Evolutionary conservation across 1,140 invertebrate species (phyloP).

Genomic region (Brachionus rotundiformis): DNA sequence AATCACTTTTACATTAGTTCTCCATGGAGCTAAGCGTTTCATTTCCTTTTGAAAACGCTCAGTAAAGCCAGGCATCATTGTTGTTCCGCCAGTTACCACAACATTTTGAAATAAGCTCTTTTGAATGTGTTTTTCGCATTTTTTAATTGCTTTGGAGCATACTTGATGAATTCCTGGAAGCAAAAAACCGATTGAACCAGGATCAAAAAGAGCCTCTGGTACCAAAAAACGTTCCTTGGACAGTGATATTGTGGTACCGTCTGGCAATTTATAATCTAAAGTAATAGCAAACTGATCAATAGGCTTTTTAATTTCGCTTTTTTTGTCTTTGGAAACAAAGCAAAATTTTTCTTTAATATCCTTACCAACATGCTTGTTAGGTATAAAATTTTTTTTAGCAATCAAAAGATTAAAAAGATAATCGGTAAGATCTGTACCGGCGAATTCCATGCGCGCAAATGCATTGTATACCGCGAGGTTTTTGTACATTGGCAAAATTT

Average conservation of each 20-base stretch:
- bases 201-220: constrained; percentile 89
- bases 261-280: constrained; percentile 68
- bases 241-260: constrained; percentile 79
- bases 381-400: neutral
- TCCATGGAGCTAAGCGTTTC: constrained; percentile 64
- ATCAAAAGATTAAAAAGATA: constrained; percentile 82
- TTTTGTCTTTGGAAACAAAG: constrained; percentile 60
- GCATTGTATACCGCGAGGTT: constrained; percentile 76
- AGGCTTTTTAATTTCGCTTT: constrained; percentile 70
- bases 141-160: neutral
- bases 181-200: constrained; percentile 91
- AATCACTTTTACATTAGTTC: constrained; percentile 65
- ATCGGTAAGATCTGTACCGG: constrained; percentile 86
- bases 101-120: neutral
- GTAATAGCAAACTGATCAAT: constrained; percentile 57
- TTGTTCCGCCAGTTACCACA: constrained; percentile 66
- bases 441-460: constrained; percentile 81
- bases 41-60: constrained; percentile 67
- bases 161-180: constrained; percentile 96
- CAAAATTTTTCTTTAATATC: constrained; percentile 70
- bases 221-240: constrained; percentile 80
- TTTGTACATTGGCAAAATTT: constrained; percentile 97
- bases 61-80: constrained; percentile 67
- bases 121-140: neutral
- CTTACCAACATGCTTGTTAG: constrained; percentile 74